Evolutionary conservation across 2,888 invertebrate species (phyloP), one percentile per base, ranked within the genome.

Genomic region (Oscheius onirici): DNA sequence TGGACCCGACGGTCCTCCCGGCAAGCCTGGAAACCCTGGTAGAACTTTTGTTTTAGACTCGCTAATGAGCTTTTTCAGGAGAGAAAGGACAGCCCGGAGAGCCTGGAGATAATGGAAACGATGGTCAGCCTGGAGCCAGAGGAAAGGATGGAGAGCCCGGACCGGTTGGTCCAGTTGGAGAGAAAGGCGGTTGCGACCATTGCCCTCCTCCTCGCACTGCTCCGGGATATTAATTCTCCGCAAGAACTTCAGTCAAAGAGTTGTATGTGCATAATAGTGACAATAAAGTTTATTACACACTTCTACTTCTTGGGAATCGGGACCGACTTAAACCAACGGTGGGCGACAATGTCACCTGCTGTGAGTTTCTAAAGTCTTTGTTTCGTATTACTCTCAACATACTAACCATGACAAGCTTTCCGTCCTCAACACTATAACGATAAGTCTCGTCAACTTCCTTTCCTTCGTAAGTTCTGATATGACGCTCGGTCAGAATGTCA

Each of bases 121-220:
- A 66, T 41, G 66, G 66, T 26, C 67, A 68, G 55, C 77, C 75
- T 61, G 81, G 81, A 76, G 76, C 79, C 69, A 73, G 74, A 58
- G 82, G 82, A 74, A 72, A 72, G 71, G 75, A 78, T 68, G 82
- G 82, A 72, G 74, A 74, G 34, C 75, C 81, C 60, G 84, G 84
- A 73, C 66, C 76, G 2, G 41, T 43, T 20, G 82, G 82, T 72
- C 65, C 65, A 0, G 72, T 72, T 41, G 82, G 82, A 74, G 66
- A 61, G 10, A 34, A 57, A n/a, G 79, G 84, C 72, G 78, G 79
- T 46, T 83, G 83, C 81, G 80, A 80, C 66, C 83, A 84, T 77
- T 84, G 83, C 75, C 82, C 83, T 68, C 82, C 82, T 67, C 83
- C 82, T 65, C 71, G 83, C 51, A 83, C 83, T 52, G 81, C 82